Conservation (phyloP, 2,888 invertebrate species). For the Orthosia gracilis region DNA sequence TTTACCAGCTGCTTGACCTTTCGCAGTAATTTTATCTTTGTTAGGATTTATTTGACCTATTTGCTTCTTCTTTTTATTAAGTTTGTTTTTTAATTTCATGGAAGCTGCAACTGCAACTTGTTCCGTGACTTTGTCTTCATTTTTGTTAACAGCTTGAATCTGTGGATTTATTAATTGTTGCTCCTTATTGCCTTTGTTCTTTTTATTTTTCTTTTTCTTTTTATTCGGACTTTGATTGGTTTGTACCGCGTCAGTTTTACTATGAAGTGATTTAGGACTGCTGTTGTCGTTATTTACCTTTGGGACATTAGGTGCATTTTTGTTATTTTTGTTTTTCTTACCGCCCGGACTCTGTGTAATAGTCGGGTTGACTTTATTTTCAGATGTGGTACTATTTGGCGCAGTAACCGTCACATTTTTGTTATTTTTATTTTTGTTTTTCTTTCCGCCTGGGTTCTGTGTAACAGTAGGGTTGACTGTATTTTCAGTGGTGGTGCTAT, state of each 20-base stretch:
- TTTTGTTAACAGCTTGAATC: conserved; percentile 61
- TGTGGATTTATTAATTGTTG: conserved; percentile 37
- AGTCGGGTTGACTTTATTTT: conserved; percentile 34
- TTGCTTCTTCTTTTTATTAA: conserved; percentile 82
- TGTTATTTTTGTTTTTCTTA: conserved; percentile 66
- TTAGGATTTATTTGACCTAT: conserved; percentile 80
- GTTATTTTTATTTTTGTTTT: conserved; percentile 59
- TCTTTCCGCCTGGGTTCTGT: conserved; percentile 59
- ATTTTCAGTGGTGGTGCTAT: conserved; percentile 38
- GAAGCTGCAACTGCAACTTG: conserved; percentile 76
- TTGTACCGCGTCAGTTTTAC: conserved; percentile 43
- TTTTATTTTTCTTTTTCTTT: conserved; percentile 73
- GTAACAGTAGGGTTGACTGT: conserved; percentile 29
- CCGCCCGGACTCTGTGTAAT: conserved; percentile 47
- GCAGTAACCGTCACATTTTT: conserved; percentile 4
- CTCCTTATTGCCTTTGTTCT: conserved; percentile 56
- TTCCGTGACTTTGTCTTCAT: conserved; percentile 76
- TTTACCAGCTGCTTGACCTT: conserved; percentile 69
- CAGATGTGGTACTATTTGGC: conserved; percentile 35
- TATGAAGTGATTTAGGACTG: conserved; percentile 38
- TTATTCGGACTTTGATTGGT: conserved; percentile 67
- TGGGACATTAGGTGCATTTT: conserved; percentile 21
- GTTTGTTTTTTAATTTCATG: conserved; percentile 82
- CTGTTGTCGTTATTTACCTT: conserved; percentile 53
- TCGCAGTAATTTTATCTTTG: conserved; percentile 67